Conservation (phyloP, 1,140 invertebrate species). For the Nasonia vitripennis region DNA sequence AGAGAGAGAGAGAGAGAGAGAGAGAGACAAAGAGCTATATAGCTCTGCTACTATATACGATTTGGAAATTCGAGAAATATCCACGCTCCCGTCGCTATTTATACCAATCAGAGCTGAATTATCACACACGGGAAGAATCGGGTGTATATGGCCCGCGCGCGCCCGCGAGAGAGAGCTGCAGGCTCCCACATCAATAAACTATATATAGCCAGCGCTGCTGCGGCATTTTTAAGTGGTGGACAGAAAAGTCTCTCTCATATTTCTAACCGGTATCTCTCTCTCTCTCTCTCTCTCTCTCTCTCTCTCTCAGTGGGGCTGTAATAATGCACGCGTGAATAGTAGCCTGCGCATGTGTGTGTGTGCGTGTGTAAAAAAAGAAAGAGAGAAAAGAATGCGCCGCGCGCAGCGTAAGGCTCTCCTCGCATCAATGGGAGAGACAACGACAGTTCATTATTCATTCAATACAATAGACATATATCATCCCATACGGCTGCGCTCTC, state of each 20-base stretch:
- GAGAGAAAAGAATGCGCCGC: neutral
- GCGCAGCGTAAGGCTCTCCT: neutral
- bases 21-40: neutral
- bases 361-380: neutral
- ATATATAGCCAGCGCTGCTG: neutral
- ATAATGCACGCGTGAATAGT: neutral
- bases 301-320: neutral
- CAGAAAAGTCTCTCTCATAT: constrained; percentile 5
- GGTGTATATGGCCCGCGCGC: neutral
- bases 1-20: neutral
- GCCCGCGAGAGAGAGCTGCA: no score
- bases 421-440: constrained; percentile 41
- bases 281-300: no score
- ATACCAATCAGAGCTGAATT: neutral
- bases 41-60: no score
- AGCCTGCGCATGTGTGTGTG: neutral
- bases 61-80: neutral
- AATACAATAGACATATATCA: constrained; percentile 39
- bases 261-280: neutral
- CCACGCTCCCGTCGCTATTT: neutral
- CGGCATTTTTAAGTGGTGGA: neutral
- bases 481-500: neutral
- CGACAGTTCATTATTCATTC: constrained; percentile 42
- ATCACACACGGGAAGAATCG: neutral
- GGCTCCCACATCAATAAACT: constrained; percentile 34